Conservation (phyloP, 1,140 invertebrate species). For the Drosophila nasuta region DNA sequence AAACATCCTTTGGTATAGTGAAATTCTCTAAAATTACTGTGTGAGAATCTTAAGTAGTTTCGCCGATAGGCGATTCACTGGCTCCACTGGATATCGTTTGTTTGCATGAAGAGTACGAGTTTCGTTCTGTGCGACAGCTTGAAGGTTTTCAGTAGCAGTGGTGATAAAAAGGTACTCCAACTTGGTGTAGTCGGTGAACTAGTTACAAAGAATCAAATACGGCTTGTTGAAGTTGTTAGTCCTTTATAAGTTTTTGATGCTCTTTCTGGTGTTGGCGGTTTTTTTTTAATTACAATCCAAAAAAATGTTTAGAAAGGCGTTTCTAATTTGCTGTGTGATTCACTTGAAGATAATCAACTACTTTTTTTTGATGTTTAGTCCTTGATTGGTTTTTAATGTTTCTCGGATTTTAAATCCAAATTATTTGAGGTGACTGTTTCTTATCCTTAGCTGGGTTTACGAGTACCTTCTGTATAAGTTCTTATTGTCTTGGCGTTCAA, state of each 20-base stretch:
- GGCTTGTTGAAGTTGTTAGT: neutral
- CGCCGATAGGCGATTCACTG: constrained; percentile 61
- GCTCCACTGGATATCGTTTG: constrained; percentile 35
- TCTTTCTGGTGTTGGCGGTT: neutral
- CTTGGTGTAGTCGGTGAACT: neutral
- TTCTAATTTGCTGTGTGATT: neutral
- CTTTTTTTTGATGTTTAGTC: neutral
- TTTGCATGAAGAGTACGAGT: constrained; percentile 6
- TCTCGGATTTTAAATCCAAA: neutral
- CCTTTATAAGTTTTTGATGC: constrained; percentile 1
- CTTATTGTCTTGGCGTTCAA: constrained; percentile 12
- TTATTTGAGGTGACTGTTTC: neutral
- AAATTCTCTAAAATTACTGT: constrained; percentile 29
- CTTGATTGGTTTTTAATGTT: neutral
- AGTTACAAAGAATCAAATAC: neutral
- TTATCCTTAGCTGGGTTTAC: neutral
- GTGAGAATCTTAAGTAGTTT: constrained; percentile 64
- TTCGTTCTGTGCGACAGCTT: constrained; percentile 3
- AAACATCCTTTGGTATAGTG: neutral
- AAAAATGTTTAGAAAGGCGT: neutral
- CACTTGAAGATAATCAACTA: neutral
- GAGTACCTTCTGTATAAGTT: neutral
- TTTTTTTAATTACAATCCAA: neutral
- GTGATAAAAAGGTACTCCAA: constrained; percentile 26
- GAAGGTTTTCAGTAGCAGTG: neutral